These are phyloP conservation scores for Schizopygopsis pylzovi DNA, from an alignment of 2,797 vertebrate genomes.

Conservation along the genomic window DNA sequence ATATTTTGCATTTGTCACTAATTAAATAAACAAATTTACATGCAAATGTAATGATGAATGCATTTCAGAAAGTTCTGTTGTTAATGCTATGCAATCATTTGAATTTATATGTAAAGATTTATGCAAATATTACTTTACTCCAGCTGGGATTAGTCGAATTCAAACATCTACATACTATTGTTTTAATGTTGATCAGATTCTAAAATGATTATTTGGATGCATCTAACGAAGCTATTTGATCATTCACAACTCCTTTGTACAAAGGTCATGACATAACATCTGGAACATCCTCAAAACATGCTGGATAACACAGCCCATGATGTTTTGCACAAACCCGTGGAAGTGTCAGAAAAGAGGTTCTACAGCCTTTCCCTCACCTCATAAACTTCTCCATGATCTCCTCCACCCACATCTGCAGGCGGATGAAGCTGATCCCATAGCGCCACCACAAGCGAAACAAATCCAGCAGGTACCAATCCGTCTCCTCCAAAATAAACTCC, in stretches of 20 bases:
- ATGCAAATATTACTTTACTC: no score
- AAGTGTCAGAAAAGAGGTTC: not conserved
- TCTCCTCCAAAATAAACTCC: conserved; percentile 93
- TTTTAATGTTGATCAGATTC: not conserved
- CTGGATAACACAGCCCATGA: not conserved
- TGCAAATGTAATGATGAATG: no score
- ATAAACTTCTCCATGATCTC: conserved; percentile 99
- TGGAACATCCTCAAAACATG: not conserved
- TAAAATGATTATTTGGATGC: not conserved
- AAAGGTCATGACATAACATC: not conserved
- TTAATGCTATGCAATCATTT: no score
- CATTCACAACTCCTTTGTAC: not conserved
- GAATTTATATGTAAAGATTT: no score
- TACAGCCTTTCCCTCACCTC: conserved; percentile 80
- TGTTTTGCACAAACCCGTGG: not conserved
- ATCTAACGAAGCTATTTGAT: not conserved
- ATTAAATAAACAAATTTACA: not conserved
- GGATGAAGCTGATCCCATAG: conserved; percentile 97
- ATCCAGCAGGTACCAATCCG: conserved; percentile 97
- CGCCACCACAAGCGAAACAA: conserved; percentile 98
- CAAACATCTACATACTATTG: not conserved
- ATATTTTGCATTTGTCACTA: not conserved
- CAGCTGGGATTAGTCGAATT: not conserved
- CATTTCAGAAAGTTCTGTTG: not conserved
- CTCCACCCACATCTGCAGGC: conserved; percentile 99